A percentile compares a stretch with the other conserved stretches of the same genome.
Conservation (phyloP, 2,113 vertebrate species). For the Cinclus mexicanus region DNA sequence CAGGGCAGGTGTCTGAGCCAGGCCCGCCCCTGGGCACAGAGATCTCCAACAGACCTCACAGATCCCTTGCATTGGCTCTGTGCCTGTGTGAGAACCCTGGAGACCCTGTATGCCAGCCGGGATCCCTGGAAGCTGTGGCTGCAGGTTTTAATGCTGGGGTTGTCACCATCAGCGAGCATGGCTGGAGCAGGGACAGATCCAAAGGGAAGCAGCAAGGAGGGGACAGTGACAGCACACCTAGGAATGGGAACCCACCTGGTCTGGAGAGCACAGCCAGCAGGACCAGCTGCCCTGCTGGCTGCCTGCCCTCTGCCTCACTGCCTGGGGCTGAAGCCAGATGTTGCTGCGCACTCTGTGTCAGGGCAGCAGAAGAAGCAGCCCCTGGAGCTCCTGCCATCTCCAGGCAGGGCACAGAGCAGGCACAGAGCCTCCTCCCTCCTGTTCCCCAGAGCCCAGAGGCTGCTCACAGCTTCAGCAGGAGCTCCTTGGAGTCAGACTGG, state of each 20-base stretch:
- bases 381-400: not conserved
- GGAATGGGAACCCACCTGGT: not conserved
- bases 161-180: accelerated
- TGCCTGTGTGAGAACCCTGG: not conserved
- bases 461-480: not conserved
- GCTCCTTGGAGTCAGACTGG: constrained; percentile 62
- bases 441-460: accelerated
- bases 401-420: not conserved
- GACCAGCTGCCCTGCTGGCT: not conserved
- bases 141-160: not conserved
- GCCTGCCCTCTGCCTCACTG: not conserved
- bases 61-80: not conserved
- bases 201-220: not conserved
- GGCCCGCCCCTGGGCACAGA: not conserved
- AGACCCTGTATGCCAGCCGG: accelerated
- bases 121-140: not conserved
- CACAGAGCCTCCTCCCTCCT: not conserved
- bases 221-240: not conserved
- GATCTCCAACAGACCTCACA: not conserved
- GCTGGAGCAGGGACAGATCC: not conserved
- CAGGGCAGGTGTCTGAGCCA: not conserved
- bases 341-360: not conserved
- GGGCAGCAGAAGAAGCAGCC: not conserved
- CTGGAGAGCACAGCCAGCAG: not conserved
- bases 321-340: not conserved